phyloP scores from a whole-genome alignment of 2,888 invertebrate genomes.

The Stegophylla sp. region DNA sequence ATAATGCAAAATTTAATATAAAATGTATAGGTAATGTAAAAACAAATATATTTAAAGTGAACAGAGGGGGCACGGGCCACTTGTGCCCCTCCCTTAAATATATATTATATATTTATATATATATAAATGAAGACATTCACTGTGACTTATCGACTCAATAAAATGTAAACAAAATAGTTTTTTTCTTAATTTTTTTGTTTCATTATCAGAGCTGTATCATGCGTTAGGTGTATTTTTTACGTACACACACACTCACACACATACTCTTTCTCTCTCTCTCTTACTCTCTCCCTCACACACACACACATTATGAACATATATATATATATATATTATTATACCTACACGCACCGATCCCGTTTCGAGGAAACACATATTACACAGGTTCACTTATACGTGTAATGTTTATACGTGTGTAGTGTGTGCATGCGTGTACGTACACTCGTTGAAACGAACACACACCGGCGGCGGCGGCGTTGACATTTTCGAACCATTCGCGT shows the following conservation, averaged over 20 bases:
- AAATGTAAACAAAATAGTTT: slow-evolving; percentile 5
- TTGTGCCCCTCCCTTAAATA: no score
- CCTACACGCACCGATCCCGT: neutral
- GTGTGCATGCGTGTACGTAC: neutral
- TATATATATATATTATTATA: neutral
- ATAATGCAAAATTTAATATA: no score
- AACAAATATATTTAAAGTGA: no score
- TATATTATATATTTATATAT: neutral
- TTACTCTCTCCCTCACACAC: no score
- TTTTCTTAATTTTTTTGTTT: neutral
- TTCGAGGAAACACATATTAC: neutral
- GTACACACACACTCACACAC: neutral
- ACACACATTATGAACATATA: neutral
- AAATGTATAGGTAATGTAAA: no score
- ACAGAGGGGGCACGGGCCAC: no score
- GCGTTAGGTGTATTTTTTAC: neutral
- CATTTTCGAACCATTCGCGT: slow-evolving; percentile 50
- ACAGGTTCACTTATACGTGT: no score
- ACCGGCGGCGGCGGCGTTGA: slow-evolving; percentile 28
- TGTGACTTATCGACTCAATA: neutral
- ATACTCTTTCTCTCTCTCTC: no score
- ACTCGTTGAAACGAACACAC: neutral
- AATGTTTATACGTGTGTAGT: no score
- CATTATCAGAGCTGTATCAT: neutral
- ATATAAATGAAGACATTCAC: neutral